These are phyloP conservation scores for Carassius auratus DNA, from an alignment of 2,113 vertebrate species.

Conservation along the genomic window DNA sequence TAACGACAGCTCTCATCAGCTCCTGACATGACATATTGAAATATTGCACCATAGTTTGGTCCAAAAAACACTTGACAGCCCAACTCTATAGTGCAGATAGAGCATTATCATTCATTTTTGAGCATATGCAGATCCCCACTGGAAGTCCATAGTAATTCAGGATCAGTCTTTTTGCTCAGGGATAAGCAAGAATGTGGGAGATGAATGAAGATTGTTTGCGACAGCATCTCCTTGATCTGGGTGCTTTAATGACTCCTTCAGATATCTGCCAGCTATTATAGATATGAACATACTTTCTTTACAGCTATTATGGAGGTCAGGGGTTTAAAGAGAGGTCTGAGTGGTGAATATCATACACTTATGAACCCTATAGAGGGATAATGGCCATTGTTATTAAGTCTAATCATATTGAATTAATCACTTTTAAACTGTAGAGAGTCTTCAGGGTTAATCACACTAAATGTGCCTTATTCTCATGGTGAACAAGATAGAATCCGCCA, in stretches of 20 bases:
- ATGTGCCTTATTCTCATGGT: background rate
- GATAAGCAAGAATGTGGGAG: constrained; percentile 26
- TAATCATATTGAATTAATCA: constrained; percentile 23
- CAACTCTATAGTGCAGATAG: constrained; percentile 10
- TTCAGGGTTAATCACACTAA: constrained; percentile 4
- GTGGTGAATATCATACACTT: background rate
- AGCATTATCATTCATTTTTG: constrained; percentile 39
- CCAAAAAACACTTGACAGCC: constrained; percentile 34
- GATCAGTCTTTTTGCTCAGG: constrained; percentile 30
- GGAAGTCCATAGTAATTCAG: constrained; percentile 50
- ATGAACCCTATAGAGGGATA: background rate
- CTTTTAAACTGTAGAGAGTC: constrained; percentile 10
- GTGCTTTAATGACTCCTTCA: constrained; percentile 5
- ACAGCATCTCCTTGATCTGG: constrained; percentile 24
- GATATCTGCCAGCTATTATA: background rate
- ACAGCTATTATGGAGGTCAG: constrained; percentile 25
- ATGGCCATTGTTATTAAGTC: background rate
- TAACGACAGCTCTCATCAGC: constrained; percentile 26
- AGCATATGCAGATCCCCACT: constrained; percentile 38
- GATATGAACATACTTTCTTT: background rate
- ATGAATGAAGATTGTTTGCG: constrained; percentile 29
- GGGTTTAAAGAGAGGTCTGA: constrained; percentile 1
- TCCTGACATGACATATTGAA: constrained; percentile 33
- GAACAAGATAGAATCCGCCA: background rate
- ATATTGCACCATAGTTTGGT: constrained; percentile 26